Evolutionary conservation across 2,888 invertebrate genomes (phyloP), one percentile per base, ranked within the genome.

Genomic region (Argyra leucocephala): DNA sequence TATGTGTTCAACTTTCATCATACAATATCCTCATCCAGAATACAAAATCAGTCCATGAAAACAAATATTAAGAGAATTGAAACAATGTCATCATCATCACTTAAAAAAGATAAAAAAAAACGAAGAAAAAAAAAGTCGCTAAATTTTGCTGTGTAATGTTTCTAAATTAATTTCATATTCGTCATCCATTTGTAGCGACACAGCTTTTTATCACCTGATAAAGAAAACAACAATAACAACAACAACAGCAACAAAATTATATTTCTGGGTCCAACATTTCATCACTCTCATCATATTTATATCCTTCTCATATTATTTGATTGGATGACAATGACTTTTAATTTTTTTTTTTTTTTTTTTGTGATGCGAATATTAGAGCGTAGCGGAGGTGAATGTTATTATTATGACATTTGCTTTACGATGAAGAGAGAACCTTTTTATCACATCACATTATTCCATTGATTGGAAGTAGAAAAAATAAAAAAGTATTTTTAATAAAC

Each of bases 281-380:
- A 48, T 48, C 48, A 48, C 15, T 18, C 48, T 48, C 2, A n/a
- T n/a, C 48, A 48, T 15, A 48, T 15, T n/a, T n/a, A 18, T 48
- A 48, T 18, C 48, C 48, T 48, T 48, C n/a, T n/a, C n/a, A 48
- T 5, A 48, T 3, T n/a, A 5, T 48, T 48, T 12, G 18, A 48
- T 48, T 48, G 48, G 48, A 48, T 48, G 48, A n/a, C 48, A 48
- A 48, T 48, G 48, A 48, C 48, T 48, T 48, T 48, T 15, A 48
- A 18, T n/a, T 7, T 31, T 31, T 31, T 31, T 5, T 31, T 31
- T 31, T 31, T 31, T 5, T 31, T 31, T 31, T 31, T 31, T 31
- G 31, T 31, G 31, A 31, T 7, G 10, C 10, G 10, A 31, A 48
- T 48, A 48, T 12, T 18, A 6, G 6, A 48, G 15, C 18, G 18